Evolutionary conservation across 2,888 invertebrate species (phyloP), one percentile per base, ranked within the genome.

Genomic region (Philopedon plagiatum): DNA sequence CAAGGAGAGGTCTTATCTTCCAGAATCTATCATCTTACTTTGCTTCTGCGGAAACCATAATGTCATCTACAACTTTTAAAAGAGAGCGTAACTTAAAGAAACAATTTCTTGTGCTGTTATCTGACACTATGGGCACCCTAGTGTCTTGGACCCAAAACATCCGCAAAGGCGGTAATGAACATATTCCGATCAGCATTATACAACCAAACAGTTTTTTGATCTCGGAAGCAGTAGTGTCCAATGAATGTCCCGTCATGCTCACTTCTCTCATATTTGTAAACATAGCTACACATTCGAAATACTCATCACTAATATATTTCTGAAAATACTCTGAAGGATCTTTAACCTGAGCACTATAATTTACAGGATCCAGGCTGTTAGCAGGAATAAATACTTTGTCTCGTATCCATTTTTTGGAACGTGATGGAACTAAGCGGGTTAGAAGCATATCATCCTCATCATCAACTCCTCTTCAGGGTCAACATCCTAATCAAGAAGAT

Each of bases 1-100:
- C 67, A n/a, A 76, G 29, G 26, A 76, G 19, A 19, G 74, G 66
- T 56, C 71, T 41, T 37, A 75, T 32, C 58, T 75, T 76, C 75
- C 75, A 76, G 39, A 77, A 76, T 29, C 61, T 65, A 60, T 76
- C 62, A 26, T 34, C 1, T n/a, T 7, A 19, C 19, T 49, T 49
- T 19, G 11, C 49, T 49, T 49, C 49, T 49, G 2, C 49, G 49
- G 13, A 41, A 9, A 5, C 4, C 4, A 9, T 9, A 41, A 7
- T 49, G 2, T 49, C 21, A 49, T 49, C 66, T 13, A 66, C 66
- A 32, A 66, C 29, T 39, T 66, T 66, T 37, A 66, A 26, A 57
- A 29, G 66, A 9, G 57, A n/a, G 34, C 66, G 49, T 49, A 49
- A 15, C 49, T 49, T 15, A 21, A 39, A 39, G 15, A 39, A 39